Percentiles rank a stretch among this genome's conserved stretches.
Conservation (phyloP, 1,140 invertebrate genomes). For the Pseudoatta argentina region DNA sequence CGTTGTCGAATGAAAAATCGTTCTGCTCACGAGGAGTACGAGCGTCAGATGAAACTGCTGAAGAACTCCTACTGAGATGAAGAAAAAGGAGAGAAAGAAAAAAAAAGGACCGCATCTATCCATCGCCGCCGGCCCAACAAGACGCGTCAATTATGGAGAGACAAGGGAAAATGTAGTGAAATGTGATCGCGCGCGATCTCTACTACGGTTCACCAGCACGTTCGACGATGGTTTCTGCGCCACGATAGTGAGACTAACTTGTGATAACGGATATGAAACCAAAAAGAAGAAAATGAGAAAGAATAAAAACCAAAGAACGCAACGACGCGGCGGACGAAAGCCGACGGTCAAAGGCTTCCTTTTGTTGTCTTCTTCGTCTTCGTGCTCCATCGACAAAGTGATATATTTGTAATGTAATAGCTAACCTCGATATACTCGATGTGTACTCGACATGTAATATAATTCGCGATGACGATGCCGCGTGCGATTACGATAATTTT, state of each 20-base stretch:
- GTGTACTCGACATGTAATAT: conserved; percentile 62
- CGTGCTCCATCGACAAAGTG: conserved; percentile 58
- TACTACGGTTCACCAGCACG: neutral
- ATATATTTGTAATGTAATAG: conserved; percentile 60
- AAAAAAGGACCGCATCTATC: conserved; percentile 50
- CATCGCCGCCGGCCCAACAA: conserved; percentile 71
- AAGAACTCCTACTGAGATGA: neutral
- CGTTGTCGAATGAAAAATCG: neutral
- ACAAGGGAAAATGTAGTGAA: conserved; percentile 38
- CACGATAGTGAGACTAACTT: conserved; percentile 84
- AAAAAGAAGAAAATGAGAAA: conserved; percentile 34
- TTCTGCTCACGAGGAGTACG: neutral
- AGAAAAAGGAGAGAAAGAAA: neutral
- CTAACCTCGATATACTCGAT: conserved; percentile 53
- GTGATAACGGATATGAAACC: conserved; percentile 81
- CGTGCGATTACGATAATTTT: conserved; percentile 66
- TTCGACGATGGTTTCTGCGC: conserved; percentile 49
- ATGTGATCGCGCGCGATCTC: conserved; percentile 30
- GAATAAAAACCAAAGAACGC: conserved; percentile 80
- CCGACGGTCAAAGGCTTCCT: conserved; percentile 62
- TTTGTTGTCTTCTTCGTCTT: conserved; percentile 67
- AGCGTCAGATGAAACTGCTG: neutral
- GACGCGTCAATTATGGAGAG: conserved; percentile 80
- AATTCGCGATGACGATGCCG: conserved; percentile 49
- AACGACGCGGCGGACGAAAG: conserved; percentile 64